Evolutionary conservation across 2,113 vertebrate species (phyloP).

Genomic region (Crotalus helleri): DNA sequence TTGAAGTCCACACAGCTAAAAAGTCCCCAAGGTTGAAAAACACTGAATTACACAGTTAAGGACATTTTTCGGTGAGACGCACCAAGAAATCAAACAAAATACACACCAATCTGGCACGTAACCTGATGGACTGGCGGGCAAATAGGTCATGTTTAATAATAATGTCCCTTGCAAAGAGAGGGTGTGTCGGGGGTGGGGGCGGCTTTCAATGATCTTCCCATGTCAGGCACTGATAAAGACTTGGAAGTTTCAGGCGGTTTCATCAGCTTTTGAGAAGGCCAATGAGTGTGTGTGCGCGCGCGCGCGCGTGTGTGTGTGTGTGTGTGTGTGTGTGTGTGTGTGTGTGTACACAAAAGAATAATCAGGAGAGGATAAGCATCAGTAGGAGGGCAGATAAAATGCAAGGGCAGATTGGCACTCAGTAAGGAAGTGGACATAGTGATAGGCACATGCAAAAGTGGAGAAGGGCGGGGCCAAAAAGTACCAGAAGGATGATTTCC

Average conservation of each 20-base stretch:
- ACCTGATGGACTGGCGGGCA: background rate
- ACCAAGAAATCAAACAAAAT: background rate
- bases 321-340: background rate
- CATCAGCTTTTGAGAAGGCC: background rate
- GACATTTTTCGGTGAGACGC: background rate
- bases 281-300: background rate
- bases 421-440: too few relatives aligned
- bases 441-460: background rate
- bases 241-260: background rate
- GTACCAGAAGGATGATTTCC: background rate
- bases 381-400: background rate
- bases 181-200: fast-evolving
- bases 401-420: background rate
- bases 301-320: too few relatives aligned
- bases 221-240: background rate
- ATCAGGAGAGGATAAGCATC: background rate
- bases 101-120: background rate
- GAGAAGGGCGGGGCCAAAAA: background rate
- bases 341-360: background rate
- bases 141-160: background rate
- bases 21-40: background rate
- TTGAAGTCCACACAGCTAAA: background rate
- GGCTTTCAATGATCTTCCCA: background rate
- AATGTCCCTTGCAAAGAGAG: background rate
- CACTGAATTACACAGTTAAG: background rate